phyloP scores from a whole-genome alignment of 1,140 invertebrate species.

The Microplitis mediator region DNA sequence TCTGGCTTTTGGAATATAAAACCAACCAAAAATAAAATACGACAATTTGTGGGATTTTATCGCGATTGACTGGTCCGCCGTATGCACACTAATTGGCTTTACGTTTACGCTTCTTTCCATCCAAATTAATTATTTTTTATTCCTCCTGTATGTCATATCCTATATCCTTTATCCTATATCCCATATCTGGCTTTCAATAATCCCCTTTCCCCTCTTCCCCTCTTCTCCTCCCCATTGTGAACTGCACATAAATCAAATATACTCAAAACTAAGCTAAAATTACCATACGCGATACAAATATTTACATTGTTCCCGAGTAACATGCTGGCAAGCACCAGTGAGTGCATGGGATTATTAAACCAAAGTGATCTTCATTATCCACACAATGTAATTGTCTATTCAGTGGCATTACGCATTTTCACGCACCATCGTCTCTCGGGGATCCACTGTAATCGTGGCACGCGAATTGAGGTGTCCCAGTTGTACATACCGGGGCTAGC shows the following conservation, averaged over 20 bases:
- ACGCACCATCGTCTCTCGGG: background rate
- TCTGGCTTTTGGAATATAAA: background rate
- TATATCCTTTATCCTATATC: too few relatives aligned
- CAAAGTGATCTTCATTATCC: background rate
- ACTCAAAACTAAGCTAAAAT: too few relatives aligned
- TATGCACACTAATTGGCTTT: conserved; percentile 12
- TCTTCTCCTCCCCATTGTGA: too few relatives aligned
- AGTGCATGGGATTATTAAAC: background rate
- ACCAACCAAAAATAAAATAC: background rate
- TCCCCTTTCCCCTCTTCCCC: too few relatives aligned
- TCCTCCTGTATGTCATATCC: background rate
- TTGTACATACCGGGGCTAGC: background rate
- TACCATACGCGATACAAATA: too few relatives aligned
- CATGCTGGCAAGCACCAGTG: too few relatives aligned
- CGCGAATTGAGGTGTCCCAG: background rate
- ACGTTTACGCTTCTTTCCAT: background rate
- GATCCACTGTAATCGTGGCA: background rate
- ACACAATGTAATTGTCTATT: background rate
- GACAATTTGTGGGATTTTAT: conserved; percentile 4
- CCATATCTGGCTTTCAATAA: too few relatives aligned
- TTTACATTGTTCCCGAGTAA: too few relatives aligned
- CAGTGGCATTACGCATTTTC: background rate
- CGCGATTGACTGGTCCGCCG: conserved; percentile 10
- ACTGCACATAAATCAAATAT: too few relatives aligned
- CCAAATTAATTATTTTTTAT: background rate